Conservation (phyloP, 37 sponge, comb jelly and placozoan species). For the Geodia barretti region DNA sequence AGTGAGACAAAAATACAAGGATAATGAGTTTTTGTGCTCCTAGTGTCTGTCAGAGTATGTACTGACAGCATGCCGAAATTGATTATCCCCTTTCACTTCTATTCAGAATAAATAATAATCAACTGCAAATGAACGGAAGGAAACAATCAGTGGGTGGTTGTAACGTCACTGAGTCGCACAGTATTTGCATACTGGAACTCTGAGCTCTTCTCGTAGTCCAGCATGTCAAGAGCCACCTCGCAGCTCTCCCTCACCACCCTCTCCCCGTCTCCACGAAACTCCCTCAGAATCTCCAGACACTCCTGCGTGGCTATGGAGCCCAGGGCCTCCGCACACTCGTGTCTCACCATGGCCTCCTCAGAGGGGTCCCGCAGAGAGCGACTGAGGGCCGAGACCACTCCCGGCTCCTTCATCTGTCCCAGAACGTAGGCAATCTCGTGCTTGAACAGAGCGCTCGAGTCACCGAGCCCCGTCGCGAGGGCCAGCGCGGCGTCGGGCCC, state of each 20-base stretch:
- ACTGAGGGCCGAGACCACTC: slow-evolving; percentile 67
- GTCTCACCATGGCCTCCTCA: slow-evolving; percentile 94
- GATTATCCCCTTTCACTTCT: no score
- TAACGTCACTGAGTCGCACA: no score
- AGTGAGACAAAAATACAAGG: no score
- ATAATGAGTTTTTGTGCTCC: no score
- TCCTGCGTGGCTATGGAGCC: slow-evolving; percentile 90
- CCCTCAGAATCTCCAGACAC: slow-evolving; percentile 64
- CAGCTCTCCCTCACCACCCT: slow-evolving; percentile 95
- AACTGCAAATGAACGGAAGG: no score
- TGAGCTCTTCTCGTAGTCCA: slow-evolving; percentile 59
- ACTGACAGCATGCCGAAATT: no score
- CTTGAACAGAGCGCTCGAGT: slow-evolving; percentile 87
- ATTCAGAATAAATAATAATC: no score
- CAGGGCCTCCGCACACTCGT: slow-evolving; percentile 99
- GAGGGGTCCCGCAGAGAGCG: slow-evolving; percentile 60
- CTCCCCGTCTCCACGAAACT: slow-evolving; percentile 72
- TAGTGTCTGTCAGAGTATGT: no score
- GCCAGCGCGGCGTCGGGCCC: slow-evolving; percentile 65
- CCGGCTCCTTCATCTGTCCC: slow-evolving; percentile 90
- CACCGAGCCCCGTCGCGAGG: slow-evolving; percentile 67
- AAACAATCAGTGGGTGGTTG: no score
- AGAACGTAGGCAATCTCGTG: slow-evolving; percentile 98
- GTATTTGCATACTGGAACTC: slow-evolving; percentile 95
- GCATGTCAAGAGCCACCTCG: slow-evolving; percentile 95